phyloP scores from a whole-genome alignment of 2,113 vertebrate genomes.

The Neotoma lepida region DNA sequence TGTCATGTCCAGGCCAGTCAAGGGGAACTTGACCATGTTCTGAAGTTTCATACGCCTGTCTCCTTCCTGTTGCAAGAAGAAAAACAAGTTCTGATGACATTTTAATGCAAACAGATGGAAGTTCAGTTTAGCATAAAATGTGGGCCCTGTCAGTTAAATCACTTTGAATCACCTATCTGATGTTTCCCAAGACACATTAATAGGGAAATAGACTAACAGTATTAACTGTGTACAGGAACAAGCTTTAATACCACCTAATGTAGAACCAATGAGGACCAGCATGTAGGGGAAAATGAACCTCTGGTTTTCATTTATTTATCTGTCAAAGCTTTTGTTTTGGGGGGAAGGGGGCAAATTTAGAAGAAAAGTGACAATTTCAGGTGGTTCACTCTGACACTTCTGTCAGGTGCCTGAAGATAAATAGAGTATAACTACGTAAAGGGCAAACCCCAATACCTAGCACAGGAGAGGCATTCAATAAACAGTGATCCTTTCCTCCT shows the following conservation, averaged over 20 bases:
- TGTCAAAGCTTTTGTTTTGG: background rate
- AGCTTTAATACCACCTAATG: background rate
- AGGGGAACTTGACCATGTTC: constrained; percentile 96
- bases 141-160: background rate
- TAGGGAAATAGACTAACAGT: background rate
- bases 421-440: fast-evolving
- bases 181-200: constrained; percentile 11
- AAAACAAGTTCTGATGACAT: constrained; percentile 62
- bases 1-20: constrained; percentile 96
- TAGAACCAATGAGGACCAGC: background rate
- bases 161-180: background rate
- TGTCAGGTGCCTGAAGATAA: background rate
- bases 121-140: background rate
- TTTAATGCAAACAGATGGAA: constrained; percentile 15
- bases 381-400: background rate
- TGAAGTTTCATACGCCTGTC: constrained; percentile 96
- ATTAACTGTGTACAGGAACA: background rate
- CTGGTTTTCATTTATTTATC: constrained; percentile 2
- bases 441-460: background rate
- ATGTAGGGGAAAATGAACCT: background rate
- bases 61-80: constrained; percentile 88
- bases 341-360: background rate
- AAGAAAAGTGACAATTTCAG: background rate
- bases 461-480: background rate
- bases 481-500: background rate